A percentile compares a stretch with the other conserved stretches of the same genome.
Conservation (phyloP, 2,888 invertebrate species). For the Spodoptera picta region DNA sequence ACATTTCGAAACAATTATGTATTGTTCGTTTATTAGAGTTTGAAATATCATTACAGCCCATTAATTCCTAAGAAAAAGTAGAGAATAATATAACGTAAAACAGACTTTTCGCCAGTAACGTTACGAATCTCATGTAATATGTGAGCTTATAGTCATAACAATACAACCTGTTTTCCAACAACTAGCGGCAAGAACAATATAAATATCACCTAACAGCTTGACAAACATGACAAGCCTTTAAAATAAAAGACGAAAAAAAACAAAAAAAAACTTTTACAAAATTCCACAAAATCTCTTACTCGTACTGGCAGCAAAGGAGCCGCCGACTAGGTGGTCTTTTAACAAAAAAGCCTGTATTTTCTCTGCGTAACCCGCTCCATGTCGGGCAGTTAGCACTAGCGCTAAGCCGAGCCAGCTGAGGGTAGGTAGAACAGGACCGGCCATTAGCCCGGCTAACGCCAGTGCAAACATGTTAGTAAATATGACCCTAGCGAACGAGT, state of each 20-base stretch:
- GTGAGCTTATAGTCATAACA: too few relatives aligned
- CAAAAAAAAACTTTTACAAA: slow-evolving; percentile 32
- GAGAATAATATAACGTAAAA: too few relatives aligned
- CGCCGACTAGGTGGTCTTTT: slow-evolving; percentile 53
- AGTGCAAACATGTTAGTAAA: slow-evolving; percentile 76
- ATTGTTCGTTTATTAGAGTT: too few relatives aligned
- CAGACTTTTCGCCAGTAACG: too few relatives aligned
- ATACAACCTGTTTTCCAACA: too few relatives aligned
- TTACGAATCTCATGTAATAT: too few relatives aligned
- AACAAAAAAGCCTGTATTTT: slow-evolving; percentile 53
- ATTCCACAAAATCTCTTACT: slow-evolving; percentile 40
- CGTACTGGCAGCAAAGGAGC: slow-evolving; percentile 42
- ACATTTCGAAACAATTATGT: too few relatives aligned
- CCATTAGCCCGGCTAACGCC: slow-evolving; percentile 77
- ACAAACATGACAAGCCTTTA: slow-evolving; percentile 15
- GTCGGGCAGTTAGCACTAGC: slow-evolving; percentile 51
- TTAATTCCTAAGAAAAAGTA: too few relatives aligned
- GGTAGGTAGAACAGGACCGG: slow-evolving; percentile 65
- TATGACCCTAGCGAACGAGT: slow-evolving; percentile 55
- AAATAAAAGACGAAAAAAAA: slow-evolving; percentile 25
- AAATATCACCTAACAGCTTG: slow-evolving; percentile 9
- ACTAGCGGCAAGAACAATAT: too few relatives aligned
- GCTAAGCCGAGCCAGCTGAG: slow-evolving; percentile 44
- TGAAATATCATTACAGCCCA: too few relatives aligned
- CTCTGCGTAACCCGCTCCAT: slow-evolving; percentile 52